A percentile compares a stretch with the other conserved stretches of the same genome.
Evolutionary conservation across 2,797 vertebrate species (phyloP).

Genomic region (Alectoris magna): DNA sequence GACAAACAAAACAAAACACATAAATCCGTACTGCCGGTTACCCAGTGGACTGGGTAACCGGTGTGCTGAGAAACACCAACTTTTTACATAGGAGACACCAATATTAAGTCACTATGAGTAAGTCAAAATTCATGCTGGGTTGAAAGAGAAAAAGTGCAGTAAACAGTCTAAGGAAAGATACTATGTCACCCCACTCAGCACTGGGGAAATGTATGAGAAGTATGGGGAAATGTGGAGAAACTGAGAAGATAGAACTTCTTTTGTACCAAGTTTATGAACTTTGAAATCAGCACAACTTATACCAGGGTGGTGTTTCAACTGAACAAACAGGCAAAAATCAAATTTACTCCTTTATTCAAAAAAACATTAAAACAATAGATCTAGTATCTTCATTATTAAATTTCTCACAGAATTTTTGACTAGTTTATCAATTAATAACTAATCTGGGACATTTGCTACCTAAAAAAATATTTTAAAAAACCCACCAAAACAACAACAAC

Average conservation of each 20-base stretch:
- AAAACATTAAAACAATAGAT: neutral
- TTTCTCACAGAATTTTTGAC: neutral
- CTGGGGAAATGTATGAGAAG: neutral
- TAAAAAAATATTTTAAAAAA: neutral
- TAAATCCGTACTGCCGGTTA: neutral
- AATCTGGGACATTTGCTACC: neutral
- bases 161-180: neutral
- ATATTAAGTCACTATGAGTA: neutral
- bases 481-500: too few relatives aligned
- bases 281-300: neutral
- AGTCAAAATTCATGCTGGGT: neutral
- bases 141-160: neutral
- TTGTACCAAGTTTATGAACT: neutral
- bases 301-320: neutral
- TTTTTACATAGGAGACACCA: neutral
- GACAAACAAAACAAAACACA: neutral
- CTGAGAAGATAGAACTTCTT: too few relatives aligned
- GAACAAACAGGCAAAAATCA: neutral
- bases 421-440: neutral
- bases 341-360: neutral
- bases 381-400: neutral
- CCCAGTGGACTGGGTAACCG: neutral
- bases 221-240: neutral
- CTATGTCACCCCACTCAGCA: neutral
- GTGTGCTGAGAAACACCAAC: neutral